Conservation (phyloP, 1,140 invertebrate species). For the Apis laboriosa region DNA sequence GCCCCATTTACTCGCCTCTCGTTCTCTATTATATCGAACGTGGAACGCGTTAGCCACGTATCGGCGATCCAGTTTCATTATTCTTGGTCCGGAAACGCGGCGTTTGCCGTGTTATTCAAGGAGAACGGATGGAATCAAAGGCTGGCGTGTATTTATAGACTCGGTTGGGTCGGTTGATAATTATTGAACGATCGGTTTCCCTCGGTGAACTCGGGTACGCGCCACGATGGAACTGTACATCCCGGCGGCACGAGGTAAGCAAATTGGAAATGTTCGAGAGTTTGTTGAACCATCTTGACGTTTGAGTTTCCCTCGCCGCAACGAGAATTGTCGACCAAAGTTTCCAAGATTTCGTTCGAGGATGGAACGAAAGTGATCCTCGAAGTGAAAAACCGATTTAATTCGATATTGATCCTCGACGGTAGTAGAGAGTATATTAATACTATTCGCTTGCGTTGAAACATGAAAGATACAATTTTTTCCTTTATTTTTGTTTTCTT, state of each 20-base stretch:
- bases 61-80: slow-evolving; percentile 11
- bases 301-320: too few relatives aligned
- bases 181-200: slow-evolving; percentile 18
- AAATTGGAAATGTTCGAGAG: neutral
- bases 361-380: too few relatives aligned
- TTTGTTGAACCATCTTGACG: neutral
- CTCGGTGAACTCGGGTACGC: too few relatives aligned
- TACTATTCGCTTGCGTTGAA: too few relatives aligned
- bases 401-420: too few relatives aligned
- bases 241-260: neutral
- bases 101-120: slow-evolving; percentile 5
- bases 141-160: slow-evolving; percentile 29
- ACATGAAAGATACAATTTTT: too few relatives aligned
- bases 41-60: neutral
- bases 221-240: neutral
- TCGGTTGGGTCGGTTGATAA: slow-evolving; percentile 10
- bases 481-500: too few relatives aligned
- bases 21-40: slow-evolving; percentile 15
- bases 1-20: slow-evolving; percentile 2
- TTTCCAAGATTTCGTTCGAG: too few relatives aligned
- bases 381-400: too few relatives aligned
- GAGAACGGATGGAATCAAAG: slow-evolving; percentile 26
- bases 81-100: slow-evolving; percentile 13
- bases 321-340: neutral
- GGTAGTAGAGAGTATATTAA: too few relatives aligned